These are phyloP conservation scores for Belgica antarctica DNA, from an alignment of 2,888 invertebrate species.

Conservation along the genomic window DNA sequence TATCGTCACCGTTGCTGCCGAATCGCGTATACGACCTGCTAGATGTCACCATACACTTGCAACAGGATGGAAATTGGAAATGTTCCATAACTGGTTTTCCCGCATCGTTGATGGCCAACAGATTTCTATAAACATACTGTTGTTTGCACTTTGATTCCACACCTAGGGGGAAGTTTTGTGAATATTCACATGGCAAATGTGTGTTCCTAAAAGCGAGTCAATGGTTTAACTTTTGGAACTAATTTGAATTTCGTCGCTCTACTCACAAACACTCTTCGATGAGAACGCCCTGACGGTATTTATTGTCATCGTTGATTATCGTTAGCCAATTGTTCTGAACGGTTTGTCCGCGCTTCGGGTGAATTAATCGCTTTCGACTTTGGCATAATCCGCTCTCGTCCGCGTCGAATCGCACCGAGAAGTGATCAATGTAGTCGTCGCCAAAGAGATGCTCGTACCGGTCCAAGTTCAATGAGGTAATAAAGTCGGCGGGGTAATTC, in stretches of 20 bases:
- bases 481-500: conserved; percentile 14
- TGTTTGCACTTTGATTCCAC: conserved; percentile 31
- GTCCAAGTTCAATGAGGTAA: conserved; percentile 25
- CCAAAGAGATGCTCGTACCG: conserved; percentile 24
- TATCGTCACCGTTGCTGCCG: background rate
- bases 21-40: background rate
- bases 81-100: conserved; percentile 22
- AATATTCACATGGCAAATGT: background rate
- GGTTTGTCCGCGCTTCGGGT: background rate
- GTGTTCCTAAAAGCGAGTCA: background rate
- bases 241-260: background rate
- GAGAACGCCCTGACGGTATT: conserved; percentile 32
- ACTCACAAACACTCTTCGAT: conserved; percentile 36
- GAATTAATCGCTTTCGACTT: conserved; percentile 7
- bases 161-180: conserved; percentile 17
- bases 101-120: background rate
- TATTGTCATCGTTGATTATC: conserved; percentile 30
- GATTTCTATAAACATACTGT: background rate
- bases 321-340: background rate
- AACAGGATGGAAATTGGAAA: conserved; percentile 39
- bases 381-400: conserved; percentile 29
- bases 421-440: conserved; percentile 9
- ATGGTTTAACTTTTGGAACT: conserved; percentile 5
- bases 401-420: conserved; percentile 2
- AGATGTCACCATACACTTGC: conserved; percentile 33